These are phyloP conservation scores for Pseudorhombus dupliciocellatus DNA, from an alignment of 2,113 vertebrate species.

Conservation along the genomic window DNA sequence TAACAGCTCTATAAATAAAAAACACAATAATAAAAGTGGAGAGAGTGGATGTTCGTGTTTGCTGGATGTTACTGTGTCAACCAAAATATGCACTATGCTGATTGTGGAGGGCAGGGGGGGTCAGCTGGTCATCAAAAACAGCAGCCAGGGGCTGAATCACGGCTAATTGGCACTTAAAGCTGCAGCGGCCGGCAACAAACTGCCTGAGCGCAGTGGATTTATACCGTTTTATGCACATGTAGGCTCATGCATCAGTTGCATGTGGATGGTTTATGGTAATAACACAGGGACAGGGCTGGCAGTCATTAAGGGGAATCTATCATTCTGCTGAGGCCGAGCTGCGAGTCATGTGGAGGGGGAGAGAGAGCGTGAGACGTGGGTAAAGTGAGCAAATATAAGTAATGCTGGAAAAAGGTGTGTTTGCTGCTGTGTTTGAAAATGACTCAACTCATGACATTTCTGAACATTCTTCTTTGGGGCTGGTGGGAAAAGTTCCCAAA, in stretches of 20 bases:
- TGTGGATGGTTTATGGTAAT: conserved; percentile 71
- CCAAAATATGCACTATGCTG: conserved; percentile 27
- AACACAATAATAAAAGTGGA: conserved; percentile 14
- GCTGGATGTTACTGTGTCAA: conserved; percentile 23
- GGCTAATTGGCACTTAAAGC: conserved; percentile 64
- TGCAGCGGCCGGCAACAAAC: conserved; percentile 38
- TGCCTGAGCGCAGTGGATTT: conserved; percentile 35
- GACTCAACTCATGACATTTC: too few relatives aligned
- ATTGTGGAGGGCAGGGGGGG: conserved; percentile 38
- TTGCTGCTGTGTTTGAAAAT: too few relatives aligned
- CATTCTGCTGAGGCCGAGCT: conserved; percentile 56
- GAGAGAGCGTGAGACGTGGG: background rate
- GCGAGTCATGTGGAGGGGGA: conserved; percentile 35
- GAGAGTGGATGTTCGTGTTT: background rate
- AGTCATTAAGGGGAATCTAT: conserved; percentile 71
- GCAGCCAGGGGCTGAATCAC: conserved; percentile 42
- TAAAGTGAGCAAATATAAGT: conserved; percentile 1
- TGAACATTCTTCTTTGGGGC: too few relatives aligned
- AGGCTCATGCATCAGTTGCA: conserved; percentile 56
- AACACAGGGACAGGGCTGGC: conserved; percentile 32
- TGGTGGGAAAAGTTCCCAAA: too few relatives aligned
- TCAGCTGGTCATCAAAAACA: conserved; percentile 35
- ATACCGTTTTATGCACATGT: conserved; percentile 65
- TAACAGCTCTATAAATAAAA: conserved; percentile 42
- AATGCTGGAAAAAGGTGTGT: conserved; percentile 21